Percentiles rank a stretch among this genome's conserved stretches.
Evolutionary conservation across 2,888 invertebrate genomes (phyloP).

Genomic region (Ecliptopera silaceata): DNA sequence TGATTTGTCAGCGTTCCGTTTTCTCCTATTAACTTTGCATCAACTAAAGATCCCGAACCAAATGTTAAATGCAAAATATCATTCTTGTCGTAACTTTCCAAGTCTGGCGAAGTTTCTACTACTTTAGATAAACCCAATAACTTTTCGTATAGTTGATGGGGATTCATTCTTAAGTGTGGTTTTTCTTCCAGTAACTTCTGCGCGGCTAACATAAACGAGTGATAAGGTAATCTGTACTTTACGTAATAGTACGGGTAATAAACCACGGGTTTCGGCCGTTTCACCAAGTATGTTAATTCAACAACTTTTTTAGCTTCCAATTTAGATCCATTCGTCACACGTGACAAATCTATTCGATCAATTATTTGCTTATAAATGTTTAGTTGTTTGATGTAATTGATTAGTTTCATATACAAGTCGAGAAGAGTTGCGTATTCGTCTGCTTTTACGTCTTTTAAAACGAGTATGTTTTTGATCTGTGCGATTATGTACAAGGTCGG

Average conservation of each 20-base stretch:
- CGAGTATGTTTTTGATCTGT: slow-evolving; percentile 10
- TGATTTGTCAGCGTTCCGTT: slow-evolving; percentile 20
- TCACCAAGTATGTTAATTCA: slow-evolving; percentile 63
- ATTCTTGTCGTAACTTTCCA: slow-evolving; percentile 47
- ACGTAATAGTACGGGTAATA: slow-evolving; percentile 61
- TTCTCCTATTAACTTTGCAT: slow-evolving; percentile 51
- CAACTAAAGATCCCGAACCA: slow-evolving; percentile 52
- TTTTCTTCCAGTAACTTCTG: slow-evolving; percentile 42
- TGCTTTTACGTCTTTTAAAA: slow-evolving; percentile 8
- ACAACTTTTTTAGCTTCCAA: slow-evolving; percentile 51
- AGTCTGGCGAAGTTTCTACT: slow-evolving; percentile 51
- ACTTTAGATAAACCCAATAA: slow-evolving; percentile 49
- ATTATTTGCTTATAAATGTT: slow-evolving; percentile 36
- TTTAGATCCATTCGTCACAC: slow-evolving; percentile 49
- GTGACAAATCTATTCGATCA: slow-evolving; percentile 24
- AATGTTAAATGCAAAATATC: slow-evolving; percentile 51
- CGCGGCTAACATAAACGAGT: slow-evolving; percentile 46
- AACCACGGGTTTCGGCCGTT: slow-evolving; percentile 48
- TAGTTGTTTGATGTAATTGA: slow-evolving; percentile 33
- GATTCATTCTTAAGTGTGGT: slow-evolving; percentile 46
- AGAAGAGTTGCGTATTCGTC: slow-evolving; percentile 23
- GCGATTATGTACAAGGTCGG: slow-evolving; percentile 9
- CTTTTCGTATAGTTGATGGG: slow-evolving; percentile 49
- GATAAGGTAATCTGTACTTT: slow-evolving; percentile 61
- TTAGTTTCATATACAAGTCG: slow-evolving; percentile 24